These are phyloP conservation scores for Dexiosoma caninum DNA, from an alignment of 2,888 invertebrate species.

Conservation along the genomic window DNA sequence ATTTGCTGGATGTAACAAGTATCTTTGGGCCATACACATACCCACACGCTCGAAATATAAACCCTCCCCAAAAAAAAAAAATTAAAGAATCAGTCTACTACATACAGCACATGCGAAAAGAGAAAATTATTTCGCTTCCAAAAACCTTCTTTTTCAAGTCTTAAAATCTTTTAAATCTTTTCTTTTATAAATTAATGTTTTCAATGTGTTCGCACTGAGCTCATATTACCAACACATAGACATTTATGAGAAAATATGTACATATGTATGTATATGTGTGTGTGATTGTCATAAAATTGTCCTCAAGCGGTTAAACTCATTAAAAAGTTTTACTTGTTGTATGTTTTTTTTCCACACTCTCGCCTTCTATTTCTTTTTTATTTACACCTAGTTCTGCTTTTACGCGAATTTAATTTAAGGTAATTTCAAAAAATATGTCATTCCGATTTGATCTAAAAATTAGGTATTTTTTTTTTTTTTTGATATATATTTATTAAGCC, in stretches of 20 bases:
- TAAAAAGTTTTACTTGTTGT: conserved; percentile 52
- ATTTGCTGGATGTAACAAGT: not conserved
- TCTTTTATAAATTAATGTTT: conserved; percentile 16
- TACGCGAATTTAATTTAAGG: no score
- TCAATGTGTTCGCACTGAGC: not conserved
- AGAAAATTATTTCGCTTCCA: not conserved
- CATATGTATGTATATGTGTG: not conserved
- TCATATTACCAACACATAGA: not conserved
- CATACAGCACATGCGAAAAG: not conserved
- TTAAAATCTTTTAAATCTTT: conserved; percentile 18
- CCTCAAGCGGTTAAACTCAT: conserved; percentile 61
- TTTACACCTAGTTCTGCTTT: no score
- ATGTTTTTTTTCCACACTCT: conserved; percentile 2
- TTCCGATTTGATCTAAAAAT: no score
- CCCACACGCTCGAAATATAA: not conserved
- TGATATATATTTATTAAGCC: no score
- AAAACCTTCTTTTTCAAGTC: not conserved
- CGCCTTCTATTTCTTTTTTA: conserved; percentile 3
- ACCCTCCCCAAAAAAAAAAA: not conserved
- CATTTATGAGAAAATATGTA: conserved; percentile 2
- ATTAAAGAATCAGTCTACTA: not conserved
- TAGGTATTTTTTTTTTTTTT: no score
- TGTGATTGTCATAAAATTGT: conserved; percentile 33
- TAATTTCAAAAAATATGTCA: no score
- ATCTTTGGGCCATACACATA: not conserved